Percentiles rank a stretch among this genome's conserved stretches.
Conservation (phyloP, 2,888 invertebrate genomes). For the Lymantria dispar region DNA sequence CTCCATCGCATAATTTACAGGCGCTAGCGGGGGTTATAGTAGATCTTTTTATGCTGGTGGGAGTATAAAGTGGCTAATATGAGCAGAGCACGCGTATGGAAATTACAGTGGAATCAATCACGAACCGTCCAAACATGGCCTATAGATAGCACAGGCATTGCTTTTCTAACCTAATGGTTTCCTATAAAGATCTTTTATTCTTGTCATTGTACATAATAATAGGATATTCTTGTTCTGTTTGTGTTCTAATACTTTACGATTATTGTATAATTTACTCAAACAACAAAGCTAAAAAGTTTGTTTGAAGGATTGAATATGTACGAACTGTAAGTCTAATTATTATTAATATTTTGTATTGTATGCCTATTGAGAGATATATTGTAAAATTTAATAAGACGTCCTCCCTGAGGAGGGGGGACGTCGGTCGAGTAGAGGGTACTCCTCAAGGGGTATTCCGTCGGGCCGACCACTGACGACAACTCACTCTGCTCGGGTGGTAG, state of each 20-base stretch:
- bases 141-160: conserved; percentile 69
- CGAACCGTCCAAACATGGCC: conserved; percentile 69
- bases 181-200: conserved; percentile 53
- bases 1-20: conserved; percentile 19
- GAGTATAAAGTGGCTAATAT: conserved; percentile 74
- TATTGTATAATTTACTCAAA: too few species aligned
- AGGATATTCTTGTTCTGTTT: background rate
- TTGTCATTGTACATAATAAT: conserved; percentile 3
- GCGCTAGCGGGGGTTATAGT: conserved; percentile 21
- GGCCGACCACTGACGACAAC: too few species aligned
- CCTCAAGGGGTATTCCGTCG: too few species aligned
- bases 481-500: too few species aligned
- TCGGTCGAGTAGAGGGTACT: too few species aligned
- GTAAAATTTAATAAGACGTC: too few species aligned
- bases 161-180: conserved; percentile 61
- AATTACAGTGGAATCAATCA: conserved; percentile 80
- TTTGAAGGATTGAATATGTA: too few species aligned
- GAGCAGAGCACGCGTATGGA: conserved; percentile 79
- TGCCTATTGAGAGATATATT: too few species aligned
- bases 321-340: too few species aligned
- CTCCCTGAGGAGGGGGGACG: too few species aligned
- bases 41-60: conserved; percentile 50
- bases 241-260: background rate
- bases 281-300: too few species aligned
- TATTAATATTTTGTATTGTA: too few species aligned